These are phyloP conservation scores for Eupithecia subfuscata DNA, from an alignment of 2,888 invertebrate genomes.

Conservation along the genomic window DNA sequence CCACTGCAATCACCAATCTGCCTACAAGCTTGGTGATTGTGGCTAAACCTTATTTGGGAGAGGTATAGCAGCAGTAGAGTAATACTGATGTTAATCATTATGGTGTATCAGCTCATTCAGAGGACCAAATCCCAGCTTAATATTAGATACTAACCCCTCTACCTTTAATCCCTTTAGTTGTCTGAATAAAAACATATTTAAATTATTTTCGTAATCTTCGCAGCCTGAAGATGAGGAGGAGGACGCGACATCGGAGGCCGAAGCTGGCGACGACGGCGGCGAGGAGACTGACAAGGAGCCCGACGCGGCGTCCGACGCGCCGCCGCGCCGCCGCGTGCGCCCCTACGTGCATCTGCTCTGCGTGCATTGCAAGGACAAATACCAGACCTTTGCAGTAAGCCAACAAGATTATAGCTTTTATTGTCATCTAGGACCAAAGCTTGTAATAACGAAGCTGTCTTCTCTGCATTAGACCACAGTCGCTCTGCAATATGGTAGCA, in stretches of 20 bases:
- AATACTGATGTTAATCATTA: no score
- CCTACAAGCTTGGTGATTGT: background rate
- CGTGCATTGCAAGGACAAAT: conserved; percentile 90
- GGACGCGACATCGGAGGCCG: conserved; percentile 70
- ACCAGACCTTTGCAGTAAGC: conserved; percentile 88
- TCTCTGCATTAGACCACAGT: background rate
- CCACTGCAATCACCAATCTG: background rate
- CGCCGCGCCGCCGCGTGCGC: conserved; percentile 82
- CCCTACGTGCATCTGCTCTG: conserved; percentile 89
- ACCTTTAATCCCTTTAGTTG: background rate
- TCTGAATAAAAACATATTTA: background rate
- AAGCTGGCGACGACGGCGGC: conserved; percentile 77
- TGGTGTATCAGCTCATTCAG: background rate
- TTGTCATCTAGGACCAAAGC: no score
- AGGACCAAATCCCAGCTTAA: background rate
- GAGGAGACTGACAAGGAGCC: conserved; percentile 83
- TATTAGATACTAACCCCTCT: background rate
- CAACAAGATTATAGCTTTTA: no score
- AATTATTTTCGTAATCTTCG: background rate
- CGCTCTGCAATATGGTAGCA: background rate
- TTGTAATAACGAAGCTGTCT: background rate
- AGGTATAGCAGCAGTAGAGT: background rate
- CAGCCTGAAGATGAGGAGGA: conserved; percentile 17
- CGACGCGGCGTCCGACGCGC: conserved; percentile 78
- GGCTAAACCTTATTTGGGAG: background rate